phyloP scores from a whole-genome alignment of 2,888 invertebrate genomes.

The Neelides folsomi region DNA sequence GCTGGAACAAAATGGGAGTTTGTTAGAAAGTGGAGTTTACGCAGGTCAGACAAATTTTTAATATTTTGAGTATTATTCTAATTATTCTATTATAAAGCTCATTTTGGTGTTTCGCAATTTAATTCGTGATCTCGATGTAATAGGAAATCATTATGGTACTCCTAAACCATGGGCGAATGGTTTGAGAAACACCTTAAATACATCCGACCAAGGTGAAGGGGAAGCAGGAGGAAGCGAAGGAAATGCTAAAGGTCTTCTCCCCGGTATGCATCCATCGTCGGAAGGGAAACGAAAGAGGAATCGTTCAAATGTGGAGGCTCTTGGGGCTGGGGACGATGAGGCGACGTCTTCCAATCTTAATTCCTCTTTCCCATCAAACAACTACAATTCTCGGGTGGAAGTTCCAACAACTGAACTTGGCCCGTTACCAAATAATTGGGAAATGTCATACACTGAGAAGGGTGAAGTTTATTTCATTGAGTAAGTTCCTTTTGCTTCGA shows the following conservation, averaged over 20 bases:
- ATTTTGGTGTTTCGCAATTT: background rate
- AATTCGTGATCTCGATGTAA: background rate
- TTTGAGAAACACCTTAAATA: constrained; percentile 15
- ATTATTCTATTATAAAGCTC: background rate
- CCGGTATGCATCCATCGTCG: constrained; percentile 43
- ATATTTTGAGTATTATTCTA: background rate
- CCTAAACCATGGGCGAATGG: constrained; percentile 41
- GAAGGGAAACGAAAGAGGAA: constrained; percentile 44
- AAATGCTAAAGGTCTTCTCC: constrained; percentile 36
- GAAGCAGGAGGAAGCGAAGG: constrained; percentile 15
- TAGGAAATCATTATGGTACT: constrained; percentile 49
- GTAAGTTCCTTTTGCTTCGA: constrained; percentile 53
- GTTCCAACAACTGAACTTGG: constrained; percentile 51
- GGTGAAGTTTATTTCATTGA: constrained; percentile 97
- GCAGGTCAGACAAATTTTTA: constrained; percentile 41
- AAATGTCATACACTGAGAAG: constrained; percentile 89
- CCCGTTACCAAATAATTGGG: constrained; percentile 90
- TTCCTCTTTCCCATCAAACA: constrained; percentile 6
- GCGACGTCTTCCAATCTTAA: constrained; percentile 18
- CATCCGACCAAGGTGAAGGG: constrained; percentile 11
- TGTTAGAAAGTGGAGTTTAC: constrained; percentile 51
- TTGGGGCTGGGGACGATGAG: constrained; percentile 36
- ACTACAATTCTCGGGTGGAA: too few relatives aligned
- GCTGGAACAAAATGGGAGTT: constrained; percentile 44
- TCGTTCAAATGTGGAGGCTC: constrained; percentile 45